Conservation (phyloP, 2,113 vertebrate genomes). For the Chloebia gouldiae region DNA sequence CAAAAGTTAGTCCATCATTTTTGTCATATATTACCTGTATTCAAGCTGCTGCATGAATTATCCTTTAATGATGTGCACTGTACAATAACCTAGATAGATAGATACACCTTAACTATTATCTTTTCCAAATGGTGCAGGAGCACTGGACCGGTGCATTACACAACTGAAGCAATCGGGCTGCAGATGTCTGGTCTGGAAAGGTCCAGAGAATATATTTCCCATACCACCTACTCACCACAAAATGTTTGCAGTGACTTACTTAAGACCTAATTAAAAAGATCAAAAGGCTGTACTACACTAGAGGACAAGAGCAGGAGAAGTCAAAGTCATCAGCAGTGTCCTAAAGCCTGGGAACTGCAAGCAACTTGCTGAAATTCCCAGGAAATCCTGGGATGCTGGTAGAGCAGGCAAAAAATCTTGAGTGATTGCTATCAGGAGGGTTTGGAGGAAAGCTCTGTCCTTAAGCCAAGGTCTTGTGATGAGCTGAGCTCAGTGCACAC, state of each 20-base stretch:
- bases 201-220: background rate
- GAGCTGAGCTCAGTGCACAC: background rate
- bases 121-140: conserved; percentile 10
- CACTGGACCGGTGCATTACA: background rate
- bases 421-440: background rate
- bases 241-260: background rate
- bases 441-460: background rate
- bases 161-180: background rate
- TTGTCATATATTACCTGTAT: background rate
- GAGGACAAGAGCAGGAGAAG: background rate
- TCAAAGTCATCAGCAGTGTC: background rate
- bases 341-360: background rate
- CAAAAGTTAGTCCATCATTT: background rate
- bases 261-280: background rate
- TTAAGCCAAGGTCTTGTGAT: background rate
- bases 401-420: background rate
- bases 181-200: background rate
- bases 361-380: background rate
- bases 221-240: background rate
- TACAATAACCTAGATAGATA: background rate
- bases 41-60: conserved; percentile 17
- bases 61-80: background rate
- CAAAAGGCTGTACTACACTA: background rate
- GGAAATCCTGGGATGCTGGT: background rate
- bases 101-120: conserved; percentile 50